These are phyloP conservation scores for Thereva nobilitata DNA, from an alignment of 2,888 invertebrate genomes.

Conservation along the genomic window DNA sequence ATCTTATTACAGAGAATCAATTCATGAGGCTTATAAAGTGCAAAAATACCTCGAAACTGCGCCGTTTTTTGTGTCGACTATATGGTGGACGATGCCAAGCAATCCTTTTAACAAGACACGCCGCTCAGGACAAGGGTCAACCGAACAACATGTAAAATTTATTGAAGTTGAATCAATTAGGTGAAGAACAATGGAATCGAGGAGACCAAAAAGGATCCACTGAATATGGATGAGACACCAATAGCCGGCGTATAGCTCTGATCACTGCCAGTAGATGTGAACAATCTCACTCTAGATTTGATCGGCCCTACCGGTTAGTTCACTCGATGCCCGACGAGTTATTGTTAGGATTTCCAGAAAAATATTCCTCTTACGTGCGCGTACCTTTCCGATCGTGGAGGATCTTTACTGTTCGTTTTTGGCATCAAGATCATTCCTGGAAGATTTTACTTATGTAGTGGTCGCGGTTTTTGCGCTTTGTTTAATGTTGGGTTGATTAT, in stretches of 20 bases:
- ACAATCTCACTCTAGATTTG: constrained; percentile 24
- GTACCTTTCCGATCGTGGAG: too few species aligned
- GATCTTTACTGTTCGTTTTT: too few species aligned
- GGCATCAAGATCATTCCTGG: too few species aligned
- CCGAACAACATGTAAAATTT: constrained; percentile 40
- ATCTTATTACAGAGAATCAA: constrained; percentile 42
- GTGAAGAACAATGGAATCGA: constrained; percentile 40
- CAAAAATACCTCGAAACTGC: constrained; percentile 38
- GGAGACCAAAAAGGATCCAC: constrained; percentile 38
- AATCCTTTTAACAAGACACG: constrained; percentile 24
- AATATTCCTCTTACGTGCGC: too few species aligned
- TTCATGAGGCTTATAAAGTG: constrained; percentile 41
- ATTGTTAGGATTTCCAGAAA: not conserved
- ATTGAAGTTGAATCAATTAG: constrained; percentile 43
- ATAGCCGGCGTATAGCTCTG: constrained; percentile 11
- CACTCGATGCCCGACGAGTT: constrained; percentile 9
- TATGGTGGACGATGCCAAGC: too few species aligned
- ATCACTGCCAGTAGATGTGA: constrained; percentile 18
- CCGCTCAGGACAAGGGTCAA: constrained; percentile 13
- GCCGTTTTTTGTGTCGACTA: constrained; percentile 23
- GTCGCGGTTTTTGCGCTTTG: too few species aligned
- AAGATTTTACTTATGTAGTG: too few species aligned
- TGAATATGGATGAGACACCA: constrained; percentile 40
- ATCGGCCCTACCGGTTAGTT: constrained; percentile 29
- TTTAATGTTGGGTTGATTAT: too few species aligned